These are phyloP conservation scores for Listronotus oregonensis DNA, from an alignment of 1,140 invertebrate genomes.

Conservation along the genomic window DNA sequence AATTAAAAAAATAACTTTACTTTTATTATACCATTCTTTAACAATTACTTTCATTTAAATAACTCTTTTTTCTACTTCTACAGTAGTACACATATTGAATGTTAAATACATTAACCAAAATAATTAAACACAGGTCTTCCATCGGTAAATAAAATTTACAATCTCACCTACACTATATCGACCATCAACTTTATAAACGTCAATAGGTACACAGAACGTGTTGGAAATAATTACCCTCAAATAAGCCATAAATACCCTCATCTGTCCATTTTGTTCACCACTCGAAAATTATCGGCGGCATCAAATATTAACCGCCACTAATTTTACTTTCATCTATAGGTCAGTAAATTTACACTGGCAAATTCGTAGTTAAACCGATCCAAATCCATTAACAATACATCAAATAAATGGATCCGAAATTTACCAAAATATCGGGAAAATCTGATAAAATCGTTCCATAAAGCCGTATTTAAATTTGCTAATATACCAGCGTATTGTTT, in stretches of 20 bases:
- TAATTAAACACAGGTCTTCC: no score
- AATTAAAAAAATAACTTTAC: no score
- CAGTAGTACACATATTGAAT: no score
- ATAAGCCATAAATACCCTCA: slow-evolving; percentile 31
- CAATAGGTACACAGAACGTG: slow-evolving; percentile 2
- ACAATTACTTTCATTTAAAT: no score
- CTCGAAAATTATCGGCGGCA: slow-evolving; percentile 30
- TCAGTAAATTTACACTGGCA: slow-evolving; percentile 31
- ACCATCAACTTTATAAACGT: slow-evolving; percentile 14
- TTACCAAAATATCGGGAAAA: slow-evolving; percentile 30
- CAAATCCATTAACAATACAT: slow-evolving; percentile 29
- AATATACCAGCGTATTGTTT: slow-evolving; percentile 24
- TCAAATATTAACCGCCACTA: slow-evolving; percentile 30
- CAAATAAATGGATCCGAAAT: slow-evolving; percentile 30
- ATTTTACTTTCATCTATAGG: slow-evolving; percentile 32
- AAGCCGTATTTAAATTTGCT: slow-evolving; percentile 10
- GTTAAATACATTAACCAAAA: no score
- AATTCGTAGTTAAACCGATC: slow-evolving; percentile 34
- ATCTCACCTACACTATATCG: no score
- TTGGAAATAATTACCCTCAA: slow-evolving; percentile 26
- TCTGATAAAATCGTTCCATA: slow-evolving; percentile 8
- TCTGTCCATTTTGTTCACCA: slow-evolving; percentile 31
- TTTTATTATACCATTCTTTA: no score
- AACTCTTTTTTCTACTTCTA: no score
- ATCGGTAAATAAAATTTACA: no score